These are phyloP conservation scores for Hypsibius dujardini DNA, from an alignment of 1,140 invertebrate genomes.

Conservation along the genomic window DNA sequence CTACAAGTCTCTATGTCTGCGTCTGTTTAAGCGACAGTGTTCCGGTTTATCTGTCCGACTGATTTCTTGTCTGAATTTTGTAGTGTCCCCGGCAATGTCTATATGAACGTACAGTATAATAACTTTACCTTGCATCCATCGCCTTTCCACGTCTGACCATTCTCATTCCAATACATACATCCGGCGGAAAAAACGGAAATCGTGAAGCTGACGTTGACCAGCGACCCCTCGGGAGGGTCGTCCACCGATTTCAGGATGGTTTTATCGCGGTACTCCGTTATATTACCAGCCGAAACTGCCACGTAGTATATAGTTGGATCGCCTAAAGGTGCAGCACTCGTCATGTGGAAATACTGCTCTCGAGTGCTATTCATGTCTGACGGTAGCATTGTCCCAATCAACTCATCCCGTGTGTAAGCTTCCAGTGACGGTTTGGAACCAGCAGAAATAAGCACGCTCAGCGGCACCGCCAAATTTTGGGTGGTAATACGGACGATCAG, in stretches of 20 bases:
- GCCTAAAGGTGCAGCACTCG: background rate
- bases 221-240: background rate
- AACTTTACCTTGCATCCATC: conserved; percentile 26
- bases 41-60: too few species aligned
- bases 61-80: background rate
- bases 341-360: background rate
- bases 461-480: background rate
- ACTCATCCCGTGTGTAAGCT: background rate
- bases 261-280: background rate
- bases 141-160: conserved; percentile 25
- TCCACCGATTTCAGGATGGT: background rate
- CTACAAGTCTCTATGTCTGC: too few species aligned
- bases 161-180: conserved; percentile 27
- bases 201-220: background rate
- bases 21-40: too few species aligned
- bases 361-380: too few species aligned
- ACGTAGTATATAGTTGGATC: background rate
- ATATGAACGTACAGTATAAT: background rate
- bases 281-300: background rate
- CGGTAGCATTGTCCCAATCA: too few species aligned
- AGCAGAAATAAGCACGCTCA: background rate
- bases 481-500: background rate
- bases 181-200: conserved; percentile 21
- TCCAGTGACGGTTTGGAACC: background rate
- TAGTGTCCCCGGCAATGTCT: background rate